Evolutionary conservation across 2,888 invertebrate species (phyloP).

Genomic region (Scaeva pyrastri): DNA sequence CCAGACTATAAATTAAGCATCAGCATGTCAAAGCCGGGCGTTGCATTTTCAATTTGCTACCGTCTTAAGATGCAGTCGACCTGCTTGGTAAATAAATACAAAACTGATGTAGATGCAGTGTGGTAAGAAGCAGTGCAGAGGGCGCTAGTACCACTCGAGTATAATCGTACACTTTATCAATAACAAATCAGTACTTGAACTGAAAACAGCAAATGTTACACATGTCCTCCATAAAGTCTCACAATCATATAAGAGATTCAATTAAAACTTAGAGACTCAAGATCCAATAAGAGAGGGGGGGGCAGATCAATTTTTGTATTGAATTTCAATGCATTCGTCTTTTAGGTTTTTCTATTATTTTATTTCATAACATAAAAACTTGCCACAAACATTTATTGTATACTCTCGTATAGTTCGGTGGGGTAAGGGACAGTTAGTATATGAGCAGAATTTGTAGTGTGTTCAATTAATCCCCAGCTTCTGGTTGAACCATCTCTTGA

Average conservation of each 20-base stretch:
- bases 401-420: not conserved
- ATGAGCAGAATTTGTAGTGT: conserved; percentile 37
- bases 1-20: not conserved
- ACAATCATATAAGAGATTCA: conserved; percentile 52
- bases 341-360: not conserved
- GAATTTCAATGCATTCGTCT: conserved; percentile 47
- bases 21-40: conserved; percentile 47
- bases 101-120: not conserved
- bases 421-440: conserved; percentile 13
- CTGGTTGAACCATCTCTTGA: conserved; percentile 70
- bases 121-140: conserved; percentile 7
- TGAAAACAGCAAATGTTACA: conserved; percentile 34
- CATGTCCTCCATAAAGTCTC: conserved; percentile 53
- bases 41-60: conserved; percentile 25
- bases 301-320: not conserved
- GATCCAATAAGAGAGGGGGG: not conserved
- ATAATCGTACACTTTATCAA: conserved; percentile 51
- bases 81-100: not conserved
- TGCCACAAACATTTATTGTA: not conserved
- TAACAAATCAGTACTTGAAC: conserved; percentile 44
- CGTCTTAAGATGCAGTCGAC: not conserved
- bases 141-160: not conserved
- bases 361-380: conserved; percentile 45
- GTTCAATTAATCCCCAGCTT: conserved; percentile 72
- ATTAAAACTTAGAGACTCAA: conserved; percentile 26